Conservation (phyloP, 2,113 vertebrate genomes). For the Paradoxurus hermaphroditus region DNA sequence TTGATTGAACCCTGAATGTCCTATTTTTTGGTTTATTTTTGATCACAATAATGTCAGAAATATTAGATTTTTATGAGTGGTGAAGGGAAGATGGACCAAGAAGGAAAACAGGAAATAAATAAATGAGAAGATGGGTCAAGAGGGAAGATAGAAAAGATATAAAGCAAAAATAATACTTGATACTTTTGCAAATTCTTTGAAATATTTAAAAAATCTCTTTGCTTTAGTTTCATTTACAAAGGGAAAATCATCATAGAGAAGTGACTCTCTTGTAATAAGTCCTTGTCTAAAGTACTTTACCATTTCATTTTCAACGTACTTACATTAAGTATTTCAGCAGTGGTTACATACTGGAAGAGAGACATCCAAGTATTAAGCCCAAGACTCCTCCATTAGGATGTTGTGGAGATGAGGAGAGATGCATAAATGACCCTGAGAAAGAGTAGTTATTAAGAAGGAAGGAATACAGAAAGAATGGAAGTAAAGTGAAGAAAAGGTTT, state of each 20-base stretch:
- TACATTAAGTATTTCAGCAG: neutral
- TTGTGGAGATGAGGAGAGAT: neutral
- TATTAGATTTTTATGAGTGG: conserved; percentile 5
- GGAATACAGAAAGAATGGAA: neutral
- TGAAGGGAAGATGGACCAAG: neutral
- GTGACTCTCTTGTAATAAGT: neutral
- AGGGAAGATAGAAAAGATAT: neutral
- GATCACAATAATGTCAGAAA: neutral
- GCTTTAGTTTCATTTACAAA: neutral
- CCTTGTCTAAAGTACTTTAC: neutral
- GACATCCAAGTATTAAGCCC: neutral
- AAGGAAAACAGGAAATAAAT: neutral
- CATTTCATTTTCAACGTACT: neutral
- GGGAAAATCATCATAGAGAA: neutral
- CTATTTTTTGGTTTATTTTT: neutral
- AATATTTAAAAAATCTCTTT: neutral
- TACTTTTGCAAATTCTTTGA: neutral
- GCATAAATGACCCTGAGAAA: neutral
- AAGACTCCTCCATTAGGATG: neutral
- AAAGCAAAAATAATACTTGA: neutral
- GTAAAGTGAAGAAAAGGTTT: neutral
- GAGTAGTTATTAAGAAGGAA: neutral
- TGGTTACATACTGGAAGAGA: neutral
- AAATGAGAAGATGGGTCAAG: neutral
- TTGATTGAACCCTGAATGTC: neutral